Evolutionary conservation across 2,113 vertebrate genomes (phyloP).

Genomic region (Scophthalmus maximus): DNA sequence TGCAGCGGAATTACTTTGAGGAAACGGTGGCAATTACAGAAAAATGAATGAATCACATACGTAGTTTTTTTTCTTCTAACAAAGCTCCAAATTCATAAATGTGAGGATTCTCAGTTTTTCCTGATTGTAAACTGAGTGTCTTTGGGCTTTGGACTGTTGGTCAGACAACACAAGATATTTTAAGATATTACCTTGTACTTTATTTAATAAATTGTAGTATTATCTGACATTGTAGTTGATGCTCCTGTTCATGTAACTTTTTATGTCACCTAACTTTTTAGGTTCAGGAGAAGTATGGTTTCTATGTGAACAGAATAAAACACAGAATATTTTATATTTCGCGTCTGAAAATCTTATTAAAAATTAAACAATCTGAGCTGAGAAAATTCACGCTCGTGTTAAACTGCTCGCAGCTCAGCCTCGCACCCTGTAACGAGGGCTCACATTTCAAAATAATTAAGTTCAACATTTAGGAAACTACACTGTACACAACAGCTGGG

Average conservation of each 20-base stretch:
- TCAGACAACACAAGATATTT: too few relatives aligned
- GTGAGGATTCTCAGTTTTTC: too few relatives aligned
- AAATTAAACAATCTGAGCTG: background rate
- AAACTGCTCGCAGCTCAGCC: background rate
- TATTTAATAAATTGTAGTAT: too few relatives aligned
- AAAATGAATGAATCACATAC: background rate
- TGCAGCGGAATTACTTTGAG: background rate
- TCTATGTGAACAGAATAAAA: too few relatives aligned
- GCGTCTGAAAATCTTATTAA: slow-evolving; percentile 2
- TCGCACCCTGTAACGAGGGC: background rate
- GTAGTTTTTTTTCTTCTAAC: background rate
- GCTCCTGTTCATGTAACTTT: too few relatives aligned
- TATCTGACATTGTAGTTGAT: too few relatives aligned
- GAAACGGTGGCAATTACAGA: background rate
- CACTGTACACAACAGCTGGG: background rate
- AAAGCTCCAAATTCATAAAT: background rate
- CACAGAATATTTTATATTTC: too few relatives aligned
- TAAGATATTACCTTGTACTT: too few relatives aligned
- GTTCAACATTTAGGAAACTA: background rate
- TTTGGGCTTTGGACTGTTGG: too few relatives aligned
- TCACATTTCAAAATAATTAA: background rate
- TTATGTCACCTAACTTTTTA: too few relatives aligned
- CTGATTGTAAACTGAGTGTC: too few relatives aligned
- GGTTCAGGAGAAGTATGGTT: too few relatives aligned
- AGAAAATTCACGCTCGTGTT: background rate